Percentiles rank a stretch among this genome's conserved stretches.
Evolutionary conservation across 2,113 vertebrate species (phyloP).

Genomic region (Microcebus lehilahytsara): DNA sequence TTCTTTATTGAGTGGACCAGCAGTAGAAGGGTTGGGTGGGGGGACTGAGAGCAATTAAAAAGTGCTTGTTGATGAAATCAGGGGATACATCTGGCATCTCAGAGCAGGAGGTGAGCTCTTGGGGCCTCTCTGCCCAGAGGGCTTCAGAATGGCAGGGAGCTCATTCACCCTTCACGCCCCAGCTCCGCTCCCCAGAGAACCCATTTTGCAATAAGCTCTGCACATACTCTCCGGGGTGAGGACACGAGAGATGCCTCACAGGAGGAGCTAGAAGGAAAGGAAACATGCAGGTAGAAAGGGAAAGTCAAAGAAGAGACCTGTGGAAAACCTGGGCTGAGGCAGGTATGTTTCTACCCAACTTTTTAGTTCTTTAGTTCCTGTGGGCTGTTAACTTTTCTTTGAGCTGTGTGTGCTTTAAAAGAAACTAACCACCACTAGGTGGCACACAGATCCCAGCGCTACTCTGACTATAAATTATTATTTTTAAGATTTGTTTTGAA

Average conservation of each 20-base stretch:
- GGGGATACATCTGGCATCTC: background rate
- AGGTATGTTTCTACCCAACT: background rate
- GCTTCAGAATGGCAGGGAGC: background rate
- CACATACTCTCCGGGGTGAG: background rate
- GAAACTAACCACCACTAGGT: constrained; percentile 60
- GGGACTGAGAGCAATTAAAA: background rate
- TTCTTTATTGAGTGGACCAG: background rate
- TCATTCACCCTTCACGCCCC: background rate
- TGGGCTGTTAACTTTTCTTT: background rate
- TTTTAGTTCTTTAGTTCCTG: background rate
- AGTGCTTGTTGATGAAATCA: background rate
- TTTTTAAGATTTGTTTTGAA: constrained; percentile 34
- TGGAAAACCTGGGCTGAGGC: background rate
- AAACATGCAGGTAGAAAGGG: background rate
- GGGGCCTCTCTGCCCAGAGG: background rate
- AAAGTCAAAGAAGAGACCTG: background rate
- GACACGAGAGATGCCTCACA: background rate
- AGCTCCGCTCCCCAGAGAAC: background rate
- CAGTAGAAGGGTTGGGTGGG: background rate
- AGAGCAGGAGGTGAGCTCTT: background rate
- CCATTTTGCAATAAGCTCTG: background rate
- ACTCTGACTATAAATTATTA: background rate
- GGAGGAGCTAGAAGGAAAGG: background rate
- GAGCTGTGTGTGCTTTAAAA: background rate
- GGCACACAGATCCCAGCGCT: constrained; percentile 19